Conservation (phyloP, 2,888 invertebrate genomes). For the Thalpophila matura region DNA sequence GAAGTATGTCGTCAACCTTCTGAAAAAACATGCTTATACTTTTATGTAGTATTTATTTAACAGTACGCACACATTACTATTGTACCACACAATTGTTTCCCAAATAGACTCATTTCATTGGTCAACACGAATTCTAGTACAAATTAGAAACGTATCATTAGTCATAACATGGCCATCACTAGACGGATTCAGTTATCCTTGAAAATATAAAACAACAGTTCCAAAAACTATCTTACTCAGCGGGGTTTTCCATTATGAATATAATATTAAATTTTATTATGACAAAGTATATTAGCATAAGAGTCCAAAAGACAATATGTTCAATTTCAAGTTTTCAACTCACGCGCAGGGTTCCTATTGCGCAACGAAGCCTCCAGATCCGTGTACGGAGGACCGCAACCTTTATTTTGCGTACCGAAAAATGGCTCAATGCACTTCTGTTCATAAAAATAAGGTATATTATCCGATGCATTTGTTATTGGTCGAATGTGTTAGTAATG, state of each 20-base stretch:
- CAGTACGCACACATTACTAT: neutral
- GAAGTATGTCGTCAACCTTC: neutral
- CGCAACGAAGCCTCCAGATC: constrained; percentile 80
- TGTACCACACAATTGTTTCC: neutral
- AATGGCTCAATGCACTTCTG: constrained; percentile 1
- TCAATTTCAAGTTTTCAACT: constrained; percentile 82
- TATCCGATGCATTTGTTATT: constrained; percentile 26
- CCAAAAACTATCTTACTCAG: constrained; percentile 68
- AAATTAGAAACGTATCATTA: constrained; percentile 47
- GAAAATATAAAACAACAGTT: constrained; percentile 50
- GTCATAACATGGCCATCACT: constrained; percentile 35
- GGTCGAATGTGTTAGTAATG: constrained; percentile 37
- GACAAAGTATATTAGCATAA: constrained; percentile 82
- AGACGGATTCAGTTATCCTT: constrained; percentile 57
- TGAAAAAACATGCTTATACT: neutral
- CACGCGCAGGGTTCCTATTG: constrained; percentile 83
- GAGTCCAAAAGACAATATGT: constrained; percentile 73
- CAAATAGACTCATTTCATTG: constrained; percentile 35
- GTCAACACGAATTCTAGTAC: constrained; percentile 25
- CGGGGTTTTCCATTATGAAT: constrained; percentile 75
- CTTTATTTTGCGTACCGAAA: constrained; percentile 31
- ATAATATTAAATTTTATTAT: constrained; percentile 69
- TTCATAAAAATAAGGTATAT: constrained; percentile 27
- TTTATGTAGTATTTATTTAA: neutral
- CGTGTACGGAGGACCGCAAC: constrained; percentile 69